phyloP scores from a whole-genome alignment of 2,113 vertebrate genomes.

The Pangasianodon gigas region DNA sequence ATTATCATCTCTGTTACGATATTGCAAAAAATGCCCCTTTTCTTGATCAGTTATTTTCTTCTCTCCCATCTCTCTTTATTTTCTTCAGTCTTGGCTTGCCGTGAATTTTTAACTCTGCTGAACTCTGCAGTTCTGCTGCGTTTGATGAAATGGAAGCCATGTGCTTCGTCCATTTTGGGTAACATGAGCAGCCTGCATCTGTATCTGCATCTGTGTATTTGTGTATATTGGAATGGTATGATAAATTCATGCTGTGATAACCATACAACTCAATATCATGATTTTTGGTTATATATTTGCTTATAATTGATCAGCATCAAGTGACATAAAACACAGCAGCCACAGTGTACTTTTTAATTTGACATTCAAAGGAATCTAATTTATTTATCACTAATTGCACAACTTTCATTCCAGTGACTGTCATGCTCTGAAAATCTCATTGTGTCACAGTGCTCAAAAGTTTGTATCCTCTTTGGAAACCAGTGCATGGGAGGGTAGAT shows the following conservation, averaged over 20 bases:
- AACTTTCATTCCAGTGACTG: background rate
- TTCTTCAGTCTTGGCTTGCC: background rate
- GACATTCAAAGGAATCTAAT: background rate
- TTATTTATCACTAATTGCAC: background rate
- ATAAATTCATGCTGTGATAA: background rate
- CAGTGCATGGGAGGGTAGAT: background rate
- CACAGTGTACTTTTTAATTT: background rate
- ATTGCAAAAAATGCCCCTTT: background rate
- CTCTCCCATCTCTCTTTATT: background rate
- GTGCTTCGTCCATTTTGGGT: background rate
- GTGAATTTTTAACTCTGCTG: background rate
- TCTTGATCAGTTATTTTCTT: background rate
- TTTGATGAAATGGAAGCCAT: slow-evolving; percentile 34
- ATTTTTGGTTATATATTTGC: background rate
- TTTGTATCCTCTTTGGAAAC: background rate
- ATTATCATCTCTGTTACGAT: background rate
- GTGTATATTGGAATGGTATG: background rate
- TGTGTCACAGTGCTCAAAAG: background rate
- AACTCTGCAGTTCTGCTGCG: background rate
- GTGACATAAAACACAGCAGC: background rate
- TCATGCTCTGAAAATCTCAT: background rate
- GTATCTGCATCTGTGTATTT: background rate
- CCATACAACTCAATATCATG: background rate
- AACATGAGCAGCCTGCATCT: background rate
- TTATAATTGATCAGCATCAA: background rate